Percentiles rank a stretch among this genome's conserved stretches.
These are phyloP conservation scores for Hemistola chrysoprasaria DNA, from an alignment of 2,888 invertebrate genomes.

Conservation along the genomic window DNA sequence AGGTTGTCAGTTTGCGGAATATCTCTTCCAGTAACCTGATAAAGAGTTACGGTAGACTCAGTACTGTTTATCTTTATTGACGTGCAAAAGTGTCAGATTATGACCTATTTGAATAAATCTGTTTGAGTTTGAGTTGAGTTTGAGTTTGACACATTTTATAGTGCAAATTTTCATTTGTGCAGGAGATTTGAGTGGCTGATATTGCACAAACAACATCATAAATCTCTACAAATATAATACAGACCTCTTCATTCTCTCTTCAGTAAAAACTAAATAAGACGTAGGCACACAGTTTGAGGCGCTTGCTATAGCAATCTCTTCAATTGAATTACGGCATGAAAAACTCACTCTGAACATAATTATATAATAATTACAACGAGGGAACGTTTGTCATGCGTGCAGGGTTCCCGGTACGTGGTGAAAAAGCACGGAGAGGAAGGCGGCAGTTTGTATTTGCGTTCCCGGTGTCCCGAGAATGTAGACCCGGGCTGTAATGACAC, in stretches of 20 bases:
- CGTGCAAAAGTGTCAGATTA: too few species aligned
- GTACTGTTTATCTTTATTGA: too few species aligned
- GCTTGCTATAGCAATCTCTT: slow-evolving; percentile 23
- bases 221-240: too few species aligned
- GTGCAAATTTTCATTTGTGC: too few species aligned
- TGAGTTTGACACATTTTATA: too few species aligned
- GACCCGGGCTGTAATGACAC: slow-evolving; percentile 53
- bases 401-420: slow-evolving; percentile 40
- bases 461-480: slow-evolving; percentile 63
- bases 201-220: too few species aligned
- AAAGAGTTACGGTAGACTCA: too few species aligned
- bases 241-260: neutral
- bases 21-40: too few species aligned
- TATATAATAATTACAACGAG: slow-evolving; percentile 41
- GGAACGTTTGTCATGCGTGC: slow-evolving; percentile 42
- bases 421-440: slow-evolving; percentile 62
- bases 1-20: too few species aligned
- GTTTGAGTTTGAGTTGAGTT: too few species aligned
- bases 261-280: slow-evolving; percentile 11
- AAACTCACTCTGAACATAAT: slow-evolving; percentile 37
- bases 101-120: too few species aligned
- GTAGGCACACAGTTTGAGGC: slow-evolving; percentile 23
- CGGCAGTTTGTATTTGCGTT: slow-evolving; percentile 61
- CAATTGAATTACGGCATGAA: slow-evolving; percentile 37
- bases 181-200: too few species aligned